Evolutionary conservation across 2,888 invertebrate species (phyloP), one percentile per base, ranked within the genome.

Genomic region (Hylaea fasciaria): DNA sequence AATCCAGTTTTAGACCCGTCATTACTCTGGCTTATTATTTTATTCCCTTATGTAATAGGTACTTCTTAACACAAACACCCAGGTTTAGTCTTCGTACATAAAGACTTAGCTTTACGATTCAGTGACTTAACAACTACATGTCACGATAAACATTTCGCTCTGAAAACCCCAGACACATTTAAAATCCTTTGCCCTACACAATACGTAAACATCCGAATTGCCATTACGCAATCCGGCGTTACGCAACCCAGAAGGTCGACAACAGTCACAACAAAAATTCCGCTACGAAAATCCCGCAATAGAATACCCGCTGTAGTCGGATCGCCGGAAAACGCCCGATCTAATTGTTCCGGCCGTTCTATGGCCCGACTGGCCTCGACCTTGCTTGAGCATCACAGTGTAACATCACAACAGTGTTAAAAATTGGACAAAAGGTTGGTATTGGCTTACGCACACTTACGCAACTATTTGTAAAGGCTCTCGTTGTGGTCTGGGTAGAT

Each of bases 301-400:
- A 55, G 60, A 55, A 60, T 60, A 22, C 55, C 49, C 40, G 55
- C 49, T 46, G 28, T 12, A 48, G 37, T 45, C 39, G 44, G 56
- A 44, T 44, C 43, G 37, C 48, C 52, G 56, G 61, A 56, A 48
- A 62, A 37, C 56, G 48, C 11, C 44, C 45, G 61, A 62, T 57
- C 61, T 62, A 62, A 62, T 62, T 62, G 61, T 62, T 57, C 61
- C 61, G 61, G 52, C 47, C 54, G 52, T 17, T 53, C 56, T 57
- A 52, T 56, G 44, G 56, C 32, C 39, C 40, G 49, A 22, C 17
- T 53, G 48, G 32, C 56, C 61, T 56, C 32, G 61, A 52, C 61
- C 61, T 48, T 61, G 40, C 3, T 49, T 17, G 35, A 40, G 46
- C 16, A 16, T 17, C 14, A 40, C 12, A 40, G 28, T 13, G 39